Evolutionary conservation across 2,113 vertebrate species (phyloP), one percentile per base, ranked within the genome.

Genomic region (Neolamprologus sp.): DNA sequence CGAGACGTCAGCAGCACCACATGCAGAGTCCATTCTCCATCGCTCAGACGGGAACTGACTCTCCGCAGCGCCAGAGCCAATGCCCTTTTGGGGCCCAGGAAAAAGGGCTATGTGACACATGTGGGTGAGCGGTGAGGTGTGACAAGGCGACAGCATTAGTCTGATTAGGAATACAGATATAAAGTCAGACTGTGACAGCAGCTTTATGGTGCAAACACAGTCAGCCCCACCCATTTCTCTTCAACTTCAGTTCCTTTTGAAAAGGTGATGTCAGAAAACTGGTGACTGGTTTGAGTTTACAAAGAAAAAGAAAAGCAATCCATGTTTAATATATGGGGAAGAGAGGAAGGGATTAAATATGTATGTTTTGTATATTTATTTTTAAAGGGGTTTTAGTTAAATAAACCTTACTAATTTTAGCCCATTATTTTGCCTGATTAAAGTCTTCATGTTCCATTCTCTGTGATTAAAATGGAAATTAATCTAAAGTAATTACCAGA

Each of bases 11-110:
- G 55, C 82, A 33, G 55, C 84, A 65, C 42, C 81, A 86, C 95
- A 94, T 93, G 92, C 94, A 93, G 75, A 54, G 73, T 81, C 49
- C 28, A 79, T 37, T 87, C 87, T 80, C 51, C 5, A 3, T 45
- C 16, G 83, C 65, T 65, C 35, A 28, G 54, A 42, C 5, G 47
- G 57, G 37, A 53, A 83, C 65, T 14, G 55, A 87, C 49, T 63
- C 65, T 55, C 57, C 63, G 83, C 83, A 40, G 19, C 49, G 75
- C 31, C 8, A 81, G 73, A 53, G 57, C 57, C 65, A 88, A 60
- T 58, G n/a, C 47, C 73, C 57, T 55, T 83, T 40, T 45, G 14
- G 40, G 81, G 71, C 35, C 31, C 65, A 9, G 47, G 51, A 42
- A 58, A 45, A 81, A 83, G 84, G 81, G 51, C 26, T 28, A 23